Evolutionary conservation across 2,797 vertebrate species (phyloP).

Genomic region (Luscinia luscinia): DNA sequence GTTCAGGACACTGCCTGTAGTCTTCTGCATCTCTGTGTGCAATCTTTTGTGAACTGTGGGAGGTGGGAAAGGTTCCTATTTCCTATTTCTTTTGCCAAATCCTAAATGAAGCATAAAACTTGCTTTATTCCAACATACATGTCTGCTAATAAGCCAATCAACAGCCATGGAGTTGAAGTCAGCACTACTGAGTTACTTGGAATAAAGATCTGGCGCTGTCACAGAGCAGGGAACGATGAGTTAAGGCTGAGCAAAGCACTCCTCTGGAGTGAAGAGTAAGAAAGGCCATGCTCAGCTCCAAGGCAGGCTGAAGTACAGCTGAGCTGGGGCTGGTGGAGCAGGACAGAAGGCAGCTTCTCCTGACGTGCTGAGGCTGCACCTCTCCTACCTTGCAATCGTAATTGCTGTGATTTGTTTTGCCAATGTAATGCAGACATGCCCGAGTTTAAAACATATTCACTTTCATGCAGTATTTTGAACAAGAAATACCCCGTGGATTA

Average conservation of each 20-base stretch:
- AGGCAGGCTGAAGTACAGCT: background rate
- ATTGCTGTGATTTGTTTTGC: conserved; percentile 84
- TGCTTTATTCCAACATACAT: background rate
- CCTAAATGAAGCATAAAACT: background rate
- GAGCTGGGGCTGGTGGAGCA: background rate
- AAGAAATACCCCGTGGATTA: conserved; percentile 80
- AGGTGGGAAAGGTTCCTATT: background rate
- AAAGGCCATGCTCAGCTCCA: background rate
- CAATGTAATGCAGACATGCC: conserved; percentile 83
- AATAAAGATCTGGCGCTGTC: background rate
- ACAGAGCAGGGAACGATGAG: background rate
- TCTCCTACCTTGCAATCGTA: background rate
- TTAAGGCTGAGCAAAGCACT: background rate
- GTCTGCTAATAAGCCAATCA: background rate
- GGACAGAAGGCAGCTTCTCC: background rate
- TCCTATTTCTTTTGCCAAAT: background rate
- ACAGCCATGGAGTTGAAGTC: background rate
- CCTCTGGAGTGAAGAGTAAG: background rate
- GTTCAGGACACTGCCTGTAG: background rate
- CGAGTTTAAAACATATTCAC: conserved; percentile 70
- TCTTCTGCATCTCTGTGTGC: background rate
- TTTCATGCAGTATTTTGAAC: conserved; percentile 80
- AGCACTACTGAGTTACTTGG: background rate
- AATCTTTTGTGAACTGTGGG: background rate
- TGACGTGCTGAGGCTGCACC: background rate